These are phyloP conservation scores for Sarcophaga carnaria DNA, from an alignment of 2,888 invertebrate genomes.

Conservation along the genomic window DNA sequence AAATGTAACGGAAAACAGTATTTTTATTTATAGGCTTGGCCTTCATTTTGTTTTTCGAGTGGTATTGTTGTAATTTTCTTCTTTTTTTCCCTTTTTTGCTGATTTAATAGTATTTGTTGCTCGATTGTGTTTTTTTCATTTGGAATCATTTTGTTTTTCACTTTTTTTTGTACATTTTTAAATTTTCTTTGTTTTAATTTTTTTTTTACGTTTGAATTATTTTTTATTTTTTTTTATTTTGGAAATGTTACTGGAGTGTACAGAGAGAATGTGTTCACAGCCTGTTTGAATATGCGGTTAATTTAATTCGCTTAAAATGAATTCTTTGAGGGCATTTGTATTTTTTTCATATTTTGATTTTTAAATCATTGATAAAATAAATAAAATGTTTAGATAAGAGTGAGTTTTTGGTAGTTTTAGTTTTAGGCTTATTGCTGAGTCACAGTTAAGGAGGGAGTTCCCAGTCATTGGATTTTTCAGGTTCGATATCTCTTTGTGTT, in stretches of 20 bases:
- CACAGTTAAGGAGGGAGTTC: too few relatives aligned
- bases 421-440: too few relatives aligned
- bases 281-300: conserved; percentile 48
- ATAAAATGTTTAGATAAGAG: background rate
- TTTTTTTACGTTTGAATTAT: conserved; percentile 1
- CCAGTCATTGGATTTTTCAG: too few relatives aligned
- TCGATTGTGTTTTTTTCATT: conserved; percentile 22
- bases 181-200: conserved; percentile 5
- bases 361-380: background rate
- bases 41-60: conserved; percentile 46
- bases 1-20: conserved; percentile 24
- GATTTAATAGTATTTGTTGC: conserved; percentile 56
- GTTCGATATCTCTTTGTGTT: too few relatives aligned
- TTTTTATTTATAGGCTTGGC: conserved; percentile 55
- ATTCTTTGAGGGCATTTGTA: conserved; percentile 39
- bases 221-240: background rate
- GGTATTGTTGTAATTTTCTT: conserved; percentile 28
- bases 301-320: conserved; percentile 61
- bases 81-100: background rate
- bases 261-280: background rate
- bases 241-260: background rate
- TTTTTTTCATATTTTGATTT: background rate
- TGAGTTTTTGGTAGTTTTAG: background rate
- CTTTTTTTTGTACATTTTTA: background rate
- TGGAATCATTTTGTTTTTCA: conserved; percentile 1